Evolutionary conservation across 2,797 vertebrate genomes (phyloP).

Genomic region (Anguilla marmorata): DNA sequence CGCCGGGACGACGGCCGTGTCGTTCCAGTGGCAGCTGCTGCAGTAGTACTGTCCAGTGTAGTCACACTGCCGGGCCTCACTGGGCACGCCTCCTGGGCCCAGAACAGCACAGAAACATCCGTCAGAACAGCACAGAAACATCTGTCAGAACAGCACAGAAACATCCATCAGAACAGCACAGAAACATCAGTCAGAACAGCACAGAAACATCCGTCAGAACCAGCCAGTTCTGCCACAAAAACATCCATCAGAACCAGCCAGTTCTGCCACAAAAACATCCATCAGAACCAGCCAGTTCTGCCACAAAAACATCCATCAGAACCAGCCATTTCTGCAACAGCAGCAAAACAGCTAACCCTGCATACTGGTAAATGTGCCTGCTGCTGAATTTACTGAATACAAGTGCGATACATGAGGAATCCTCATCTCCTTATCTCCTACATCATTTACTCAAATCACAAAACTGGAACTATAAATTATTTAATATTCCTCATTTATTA

Average conservation of each 20-base stretch:
- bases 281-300: too few relatives aligned
- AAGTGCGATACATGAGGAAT: not conserved
- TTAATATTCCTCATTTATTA: not conserved
- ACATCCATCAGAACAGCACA: not conserved
- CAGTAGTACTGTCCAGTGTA: slow-evolving; percentile 98
- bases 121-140: not conserved
- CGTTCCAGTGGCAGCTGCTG: slow-evolving; percentile 96
- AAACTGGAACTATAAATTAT: not conserved
- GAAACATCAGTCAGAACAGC: not conserved
- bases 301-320: not conserved
- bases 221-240: not conserved
- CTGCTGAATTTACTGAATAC: not conserved
- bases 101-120: slow-evolving; percentile 31
- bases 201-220: not conserved
- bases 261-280: not conserved
- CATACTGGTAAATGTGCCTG: not conserved
- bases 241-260: not conserved
- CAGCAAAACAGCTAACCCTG: not conserved
- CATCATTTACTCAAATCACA: not conserved
- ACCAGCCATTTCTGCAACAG: not conserved
- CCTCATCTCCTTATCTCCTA: not conserved
- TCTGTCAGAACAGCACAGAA: not conserved
- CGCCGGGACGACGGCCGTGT: slow-evolving; percentile 86
- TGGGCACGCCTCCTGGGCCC: slow-evolving; percentile 82
- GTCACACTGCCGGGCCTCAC: slow-evolving; percentile 93